Base-by-base conservation (phyloP, 2,888 invertebrate genomes). In the Drosophila infuscata region DNA sequence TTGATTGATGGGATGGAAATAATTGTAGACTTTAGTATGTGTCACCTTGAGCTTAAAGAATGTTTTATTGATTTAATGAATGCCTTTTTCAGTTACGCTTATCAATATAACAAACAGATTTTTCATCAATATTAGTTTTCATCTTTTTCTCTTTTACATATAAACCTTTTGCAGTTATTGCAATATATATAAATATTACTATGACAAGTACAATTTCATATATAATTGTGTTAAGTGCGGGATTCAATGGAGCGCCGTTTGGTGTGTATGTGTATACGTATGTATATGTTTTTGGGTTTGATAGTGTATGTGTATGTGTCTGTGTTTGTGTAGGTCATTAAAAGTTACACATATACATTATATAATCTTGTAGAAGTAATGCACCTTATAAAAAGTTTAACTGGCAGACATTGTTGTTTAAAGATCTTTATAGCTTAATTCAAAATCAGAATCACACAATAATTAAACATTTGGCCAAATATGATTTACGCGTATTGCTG, bases 81-180 rank as follows among this genome's bases (percentile, higher is more conserved):
- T 88, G 86, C 83, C 72, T 75, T 85, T 72, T 86, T 76, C 68
- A 83, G 74, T 78, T 90, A 80, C 73, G 77, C 88, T 84, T 87
- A 89, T 89, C 77, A 88, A 83, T 88, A 88, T 89, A 88, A 89
- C 88, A 89, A 89, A 88, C 90, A 88, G 85, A 85, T 90, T 80
- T 89, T 65, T 77, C 78, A 74, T 68, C 79, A 81, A 75, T 80
- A 81, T 86, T 86, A 74, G 57, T 70, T 73, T 82, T 79, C 65
- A 77, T 79, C 35, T 67, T 60, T 59, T 65, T 71, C 64, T 70
- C 72, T 69, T 78, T 78, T 74, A 69, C 64, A 61, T 81, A 69
- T 79, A 79, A 82, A 82, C 66, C 67, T 70, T 75, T 70, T 58
- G 72, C 74, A 82, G 68, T 78, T 89, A 76, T 88, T 88, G 75